These are phyloP conservation scores for Chrosomus eos DNA, from an alignment of 2,797 vertebrate genomes.

Conservation along the genomic window DNA sequence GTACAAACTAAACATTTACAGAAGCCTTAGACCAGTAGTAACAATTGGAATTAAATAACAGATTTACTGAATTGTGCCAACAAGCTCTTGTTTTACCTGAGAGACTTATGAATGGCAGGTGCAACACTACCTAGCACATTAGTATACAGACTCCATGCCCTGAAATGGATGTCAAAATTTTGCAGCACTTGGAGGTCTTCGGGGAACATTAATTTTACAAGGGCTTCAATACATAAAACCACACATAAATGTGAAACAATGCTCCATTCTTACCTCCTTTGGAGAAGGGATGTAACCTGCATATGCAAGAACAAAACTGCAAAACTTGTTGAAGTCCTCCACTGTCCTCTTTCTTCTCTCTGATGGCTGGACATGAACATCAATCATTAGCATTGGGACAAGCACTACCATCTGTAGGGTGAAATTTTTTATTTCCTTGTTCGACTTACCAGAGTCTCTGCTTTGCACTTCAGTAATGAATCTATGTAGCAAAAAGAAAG, in stretches of 20 bases:
- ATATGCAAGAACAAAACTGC: slow-evolving; percentile 91
- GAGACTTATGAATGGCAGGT: background rate
- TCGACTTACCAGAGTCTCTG: slow-evolving; percentile 81
- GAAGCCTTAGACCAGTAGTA: background rate
- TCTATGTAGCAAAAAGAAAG: slow-evolving; percentile 65
- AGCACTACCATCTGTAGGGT: slow-evolving; percentile 21
- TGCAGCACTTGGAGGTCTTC: background rate
- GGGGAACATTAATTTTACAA: background rate
- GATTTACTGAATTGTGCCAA: background rate
- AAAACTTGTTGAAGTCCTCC: slow-evolving; percentile 95
- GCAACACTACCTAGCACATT: background rate
- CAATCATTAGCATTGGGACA: slow-evolving; percentile 3
- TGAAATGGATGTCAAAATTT: slow-evolving; percentile 1
- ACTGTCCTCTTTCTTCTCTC: slow-evolving; percentile 91
- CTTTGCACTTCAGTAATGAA: slow-evolving; percentile 84
- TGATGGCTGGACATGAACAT: slow-evolving; percentile 77
- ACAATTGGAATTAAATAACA: background rate
- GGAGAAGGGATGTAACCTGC: slow-evolving; percentile 90
- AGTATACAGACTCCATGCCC: background rate
- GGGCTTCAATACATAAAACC: background rate
- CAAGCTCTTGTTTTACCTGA: background rate
- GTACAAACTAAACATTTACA: background rate
- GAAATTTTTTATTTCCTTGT: background rate
- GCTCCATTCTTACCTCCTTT: slow-evolving; percentile 82
- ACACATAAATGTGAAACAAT: background rate